phyloP scores from a whole-genome alignment of 2,888 invertebrate genomes.

The Julus scanicus region DNA sequence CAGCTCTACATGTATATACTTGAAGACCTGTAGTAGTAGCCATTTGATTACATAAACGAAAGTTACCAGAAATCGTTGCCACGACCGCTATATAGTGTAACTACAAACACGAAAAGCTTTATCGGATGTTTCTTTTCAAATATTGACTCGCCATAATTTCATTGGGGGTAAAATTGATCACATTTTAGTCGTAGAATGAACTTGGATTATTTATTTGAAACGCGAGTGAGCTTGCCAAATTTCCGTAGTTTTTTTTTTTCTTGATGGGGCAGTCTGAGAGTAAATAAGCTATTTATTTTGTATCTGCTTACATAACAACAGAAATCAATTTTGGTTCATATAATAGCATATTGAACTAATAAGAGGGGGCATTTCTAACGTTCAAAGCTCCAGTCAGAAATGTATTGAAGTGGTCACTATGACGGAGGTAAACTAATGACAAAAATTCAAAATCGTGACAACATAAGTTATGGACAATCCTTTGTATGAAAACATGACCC shows the following conservation, averaged over 20 bases:
- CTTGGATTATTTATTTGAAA: neutral
- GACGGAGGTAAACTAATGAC: neutral
- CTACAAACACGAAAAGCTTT: constrained; percentile 8
- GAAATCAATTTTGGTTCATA: neutral
- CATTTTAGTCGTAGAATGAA: neutral
- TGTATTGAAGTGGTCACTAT: no score
- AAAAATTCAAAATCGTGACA: neutral
- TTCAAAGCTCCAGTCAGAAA: no score
- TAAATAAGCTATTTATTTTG: neutral
- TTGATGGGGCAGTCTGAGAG: no score
- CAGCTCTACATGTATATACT: neutral
- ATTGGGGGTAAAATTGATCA: neutral
- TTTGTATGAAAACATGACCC: neutral
- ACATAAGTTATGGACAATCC: neutral
- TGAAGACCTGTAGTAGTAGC: neutral
- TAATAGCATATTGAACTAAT: neutral
- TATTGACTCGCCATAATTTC: constrained; percentile 1
- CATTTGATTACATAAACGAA: neutral
- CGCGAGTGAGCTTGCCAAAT: neutral
- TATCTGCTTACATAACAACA: neutral
- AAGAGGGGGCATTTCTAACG: neutral
- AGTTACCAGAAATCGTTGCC: neutral
- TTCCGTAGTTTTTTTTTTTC: no score
- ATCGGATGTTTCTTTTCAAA: neutral
- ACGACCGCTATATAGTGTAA: neutral